These are phyloP conservation scores for Hirtodrosophila trivittata DNA, from an alignment of 2,888 invertebrate species.

Conservation along the genomic window DNA sequence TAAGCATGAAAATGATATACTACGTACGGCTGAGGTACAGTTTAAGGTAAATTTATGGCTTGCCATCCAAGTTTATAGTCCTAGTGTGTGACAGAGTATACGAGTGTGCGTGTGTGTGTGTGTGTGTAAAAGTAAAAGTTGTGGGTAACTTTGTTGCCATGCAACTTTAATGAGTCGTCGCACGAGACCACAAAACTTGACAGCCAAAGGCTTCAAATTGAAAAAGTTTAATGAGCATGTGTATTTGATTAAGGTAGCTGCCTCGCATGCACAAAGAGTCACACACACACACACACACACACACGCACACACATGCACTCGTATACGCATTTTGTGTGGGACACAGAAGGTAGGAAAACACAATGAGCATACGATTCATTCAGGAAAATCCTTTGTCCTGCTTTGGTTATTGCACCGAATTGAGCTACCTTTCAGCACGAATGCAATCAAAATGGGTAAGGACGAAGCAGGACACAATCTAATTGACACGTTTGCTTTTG, in stretches of 20 bases:
- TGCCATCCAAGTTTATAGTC: too few species aligned
- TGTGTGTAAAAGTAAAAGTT: slow-evolving; percentile 39
- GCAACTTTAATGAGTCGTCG: slow-evolving; percentile 73
- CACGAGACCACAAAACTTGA: slow-evolving; percentile 63
- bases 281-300: neutral
- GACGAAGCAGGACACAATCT: slow-evolving; percentile 13
- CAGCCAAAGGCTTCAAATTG: slow-evolving; percentile 71
- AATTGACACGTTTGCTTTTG: slow-evolving; percentile 43
- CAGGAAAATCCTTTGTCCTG: slow-evolving; percentile 11
- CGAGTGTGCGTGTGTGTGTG: neutral
- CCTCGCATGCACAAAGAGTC: slow-evolving; percentile 2
- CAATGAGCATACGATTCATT: slow-evolving; percentile 3
- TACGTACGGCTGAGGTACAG: slow-evolving; percentile 25
- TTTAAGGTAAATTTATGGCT: slow-evolving; percentile 13
- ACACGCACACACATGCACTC: neutral
- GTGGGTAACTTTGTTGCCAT: slow-evolving; percentile 68
- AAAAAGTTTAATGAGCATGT: slow-evolving; percentile 72
- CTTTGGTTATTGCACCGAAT: slow-evolving; percentile 16
- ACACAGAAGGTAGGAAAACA: too few species aligned
- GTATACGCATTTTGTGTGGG: too few species aligned
- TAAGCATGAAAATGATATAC: slow-evolving; percentile 32
- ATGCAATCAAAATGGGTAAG: slow-evolving; percentile 45
- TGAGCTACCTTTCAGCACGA: slow-evolving; percentile 16
- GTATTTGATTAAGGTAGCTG: slow-evolving; percentile 63
- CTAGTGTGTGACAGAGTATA: neutral